These are phyloP conservation scores for Arizona elegans DNA, from an alignment of 2,113 vertebrate genomes.

Conservation along the genomic window DNA sequence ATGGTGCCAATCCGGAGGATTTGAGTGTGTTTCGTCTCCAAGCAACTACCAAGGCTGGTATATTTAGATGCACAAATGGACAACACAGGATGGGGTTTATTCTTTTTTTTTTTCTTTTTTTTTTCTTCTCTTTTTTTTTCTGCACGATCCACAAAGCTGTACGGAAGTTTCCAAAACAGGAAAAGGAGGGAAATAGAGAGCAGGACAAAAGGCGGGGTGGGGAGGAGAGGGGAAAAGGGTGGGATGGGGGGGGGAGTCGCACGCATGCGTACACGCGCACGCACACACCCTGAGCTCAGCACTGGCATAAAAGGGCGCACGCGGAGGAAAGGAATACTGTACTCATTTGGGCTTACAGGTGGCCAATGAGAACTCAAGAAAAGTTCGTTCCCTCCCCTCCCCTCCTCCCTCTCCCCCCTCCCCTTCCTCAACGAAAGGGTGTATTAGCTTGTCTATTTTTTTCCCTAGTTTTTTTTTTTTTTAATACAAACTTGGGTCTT, in stretches of 20 bases:
- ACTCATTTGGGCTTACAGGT: constrained; percentile 2
- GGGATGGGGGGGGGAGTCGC: not conserved
- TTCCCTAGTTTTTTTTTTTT: constrained; percentile 60
- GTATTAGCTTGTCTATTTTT: constrained; percentile 9
- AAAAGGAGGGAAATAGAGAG: not conserved
- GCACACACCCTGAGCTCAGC: constrained; percentile 33
- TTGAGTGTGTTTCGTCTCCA: constrained; percentile 14
- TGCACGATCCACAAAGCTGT: constrained; percentile 42
- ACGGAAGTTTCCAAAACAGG: constrained; percentile 19
- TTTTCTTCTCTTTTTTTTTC: constrained; percentile 1
- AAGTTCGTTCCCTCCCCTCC: not conserved
- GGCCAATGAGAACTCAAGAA: constrained; percentile 24
- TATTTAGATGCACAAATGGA: constrained; percentile 14
- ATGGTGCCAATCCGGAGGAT: constrained; percentile 15
- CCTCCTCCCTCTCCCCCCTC: not conserved
- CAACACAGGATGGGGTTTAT: not conserved
- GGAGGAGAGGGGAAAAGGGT: not conserved
- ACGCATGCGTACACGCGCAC: constrained; percentile 1
- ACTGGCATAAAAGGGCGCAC: constrained; percentile 10
- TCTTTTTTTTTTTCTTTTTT: not conserved
- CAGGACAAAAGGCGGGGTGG: not conserved
- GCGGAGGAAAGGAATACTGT: not conserved
- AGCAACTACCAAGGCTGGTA: constrained; percentile 3
- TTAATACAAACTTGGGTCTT: constrained; percentile 73
- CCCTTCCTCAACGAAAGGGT: not conserved